These are phyloP conservation scores for Labeo calbasu DNA, from an alignment of 2,797 vertebrate genomes.

Conservation along the genomic window DNA sequence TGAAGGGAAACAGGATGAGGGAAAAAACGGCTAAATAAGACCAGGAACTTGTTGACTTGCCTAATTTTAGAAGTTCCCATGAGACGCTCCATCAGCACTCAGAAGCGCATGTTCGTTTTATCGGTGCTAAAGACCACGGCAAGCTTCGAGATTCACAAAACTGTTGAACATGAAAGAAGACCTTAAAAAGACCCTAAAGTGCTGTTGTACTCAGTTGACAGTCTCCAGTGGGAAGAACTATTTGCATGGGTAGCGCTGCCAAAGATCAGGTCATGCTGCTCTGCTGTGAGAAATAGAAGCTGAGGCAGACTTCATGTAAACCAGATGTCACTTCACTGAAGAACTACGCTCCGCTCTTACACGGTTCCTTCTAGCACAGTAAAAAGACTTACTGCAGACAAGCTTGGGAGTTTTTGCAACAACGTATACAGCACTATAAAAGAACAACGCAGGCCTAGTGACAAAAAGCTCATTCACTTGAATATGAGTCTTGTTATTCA, in stretches of 20 bases:
- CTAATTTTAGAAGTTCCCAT: neutral
- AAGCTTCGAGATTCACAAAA: neutral
- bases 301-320: slow-evolving; percentile 77
- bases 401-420: neutral
- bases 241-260: slow-evolving; percentile 73
- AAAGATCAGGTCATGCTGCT: slow-evolving; percentile 76
- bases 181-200: slow-evolving; percentile 24
- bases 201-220: slow-evolving; percentile 8
- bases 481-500: neutral
- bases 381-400: neutral
- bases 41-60: slow-evolving; percentile 24
- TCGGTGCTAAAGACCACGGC: neutral
- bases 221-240: slow-evolving; percentile 73
- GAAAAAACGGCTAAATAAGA: neutral
- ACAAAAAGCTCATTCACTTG: neutral
- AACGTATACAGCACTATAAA: neutral
- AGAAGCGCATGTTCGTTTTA: neutral
- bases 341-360: slow-evolving; percentile 63
- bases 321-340: slow-evolving; percentile 77
- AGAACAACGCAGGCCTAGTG: neutral
- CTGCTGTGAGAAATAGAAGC: slow-evolving; percentile 74
- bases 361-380: slow-evolving; percentile 39
- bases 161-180: slow-evolving; percentile 18
- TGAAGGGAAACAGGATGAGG: neutral
- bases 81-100: neutral